phyloP scores from a whole-genome alignment of 2,113 vertebrate species.

The Cromileptes altivelis region DNA sequence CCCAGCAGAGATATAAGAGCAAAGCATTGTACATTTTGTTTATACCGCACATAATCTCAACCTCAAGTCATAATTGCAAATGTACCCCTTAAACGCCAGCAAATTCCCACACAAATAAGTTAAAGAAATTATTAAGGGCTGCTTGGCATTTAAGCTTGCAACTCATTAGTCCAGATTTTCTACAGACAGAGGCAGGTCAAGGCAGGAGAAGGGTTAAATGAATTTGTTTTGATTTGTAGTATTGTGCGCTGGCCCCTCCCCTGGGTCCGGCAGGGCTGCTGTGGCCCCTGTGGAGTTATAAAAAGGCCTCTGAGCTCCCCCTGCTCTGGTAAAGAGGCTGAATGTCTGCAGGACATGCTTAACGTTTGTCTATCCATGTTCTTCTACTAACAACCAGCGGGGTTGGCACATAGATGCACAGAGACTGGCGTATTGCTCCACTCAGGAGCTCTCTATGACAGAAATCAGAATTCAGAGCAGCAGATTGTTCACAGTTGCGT shows the following conservation, averaged over 20 bases:
- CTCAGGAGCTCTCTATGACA: conserved; percentile 79
- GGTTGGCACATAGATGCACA: conserved; percentile 77
- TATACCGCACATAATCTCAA: background rate
- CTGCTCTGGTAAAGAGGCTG: conserved; percentile 82
- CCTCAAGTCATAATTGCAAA: background rate
- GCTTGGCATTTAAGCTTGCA: background rate
- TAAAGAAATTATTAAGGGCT: background rate
- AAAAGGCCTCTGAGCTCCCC: conserved; percentile 79
- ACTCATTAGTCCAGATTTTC: background rate
- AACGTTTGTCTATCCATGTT: conserved; percentile 80
- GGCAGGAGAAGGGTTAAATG: conserved; percentile 78
- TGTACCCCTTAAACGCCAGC: background rate
- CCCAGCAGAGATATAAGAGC: background rate
- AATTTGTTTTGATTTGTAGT: conserved; percentile 78
- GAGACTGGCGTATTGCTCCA: conserved; percentile 71
- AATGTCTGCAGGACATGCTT: conserved; percentile 86
- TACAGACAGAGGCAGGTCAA: conserved; percentile 23
- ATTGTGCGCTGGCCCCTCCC: conserved; percentile 80
- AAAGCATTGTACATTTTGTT: conserved; percentile 1
- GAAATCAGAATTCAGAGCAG: conserved; percentile 55
- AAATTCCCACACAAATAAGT: background rate
- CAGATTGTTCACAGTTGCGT: conserved; percentile 57
- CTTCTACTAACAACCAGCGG: conserved; percentile 71
- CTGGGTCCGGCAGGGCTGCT: conserved; percentile 58
- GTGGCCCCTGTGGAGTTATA: conserved; percentile 80